Conservation (phyloP, 2,113 vertebrate genomes). For the Drymodes brunneopygia region DNA sequence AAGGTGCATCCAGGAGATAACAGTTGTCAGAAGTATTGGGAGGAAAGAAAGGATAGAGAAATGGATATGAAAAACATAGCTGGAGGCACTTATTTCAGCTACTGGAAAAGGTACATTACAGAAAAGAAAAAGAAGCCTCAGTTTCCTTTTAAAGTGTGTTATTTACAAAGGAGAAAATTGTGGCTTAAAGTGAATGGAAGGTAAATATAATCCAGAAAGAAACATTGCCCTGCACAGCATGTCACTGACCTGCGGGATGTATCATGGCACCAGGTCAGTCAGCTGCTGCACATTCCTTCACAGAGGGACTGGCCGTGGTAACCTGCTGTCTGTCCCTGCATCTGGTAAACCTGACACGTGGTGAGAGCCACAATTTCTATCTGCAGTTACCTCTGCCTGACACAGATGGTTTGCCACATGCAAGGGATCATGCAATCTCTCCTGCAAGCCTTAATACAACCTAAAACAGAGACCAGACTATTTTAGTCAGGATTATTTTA, state of each 20-base stretch:
- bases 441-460: neutral
- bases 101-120: neutral
- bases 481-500: neutral
- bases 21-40: neutral
- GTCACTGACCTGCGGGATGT: neutral
- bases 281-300: neutral
- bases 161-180: neutral
- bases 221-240: neutral
- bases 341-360: fast-evolving
- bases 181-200: neutral
- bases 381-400: neutral
- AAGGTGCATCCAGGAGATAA: neutral
- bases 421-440: neutral
- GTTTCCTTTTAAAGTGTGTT: neutral
- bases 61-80: neutral
- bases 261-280: neutral
- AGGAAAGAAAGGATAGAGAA: neutral
- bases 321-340: neutral
- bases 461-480: neutral
- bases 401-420: neutral
- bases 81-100: neutral
- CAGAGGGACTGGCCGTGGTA: neutral
- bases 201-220: neutral
- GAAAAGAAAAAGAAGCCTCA: neutral
- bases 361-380: neutral